A percentile compares a stretch with the other conserved stretches of the same genome.
Conservation (phyloP, 2,113 vertebrate genomes). For the Stigmatopora argus region DNA sequence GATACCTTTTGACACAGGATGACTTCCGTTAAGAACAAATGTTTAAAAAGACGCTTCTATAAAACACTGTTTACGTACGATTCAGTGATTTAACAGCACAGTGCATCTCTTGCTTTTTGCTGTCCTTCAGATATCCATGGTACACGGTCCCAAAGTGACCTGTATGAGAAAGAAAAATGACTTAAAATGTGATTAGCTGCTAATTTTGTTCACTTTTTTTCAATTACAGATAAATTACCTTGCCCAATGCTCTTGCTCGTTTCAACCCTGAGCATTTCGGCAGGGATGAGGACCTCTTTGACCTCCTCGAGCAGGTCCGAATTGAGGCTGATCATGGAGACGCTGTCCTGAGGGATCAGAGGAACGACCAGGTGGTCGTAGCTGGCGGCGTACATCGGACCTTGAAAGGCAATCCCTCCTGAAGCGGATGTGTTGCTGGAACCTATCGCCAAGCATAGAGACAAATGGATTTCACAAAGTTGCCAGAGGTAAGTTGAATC, state of each 20-base stretch:
- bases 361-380: slow-evolving; percentile 64
- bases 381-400: slow-evolving; percentile 53
- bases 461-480: neutral
- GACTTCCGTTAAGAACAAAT: neutral
- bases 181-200: neutral
- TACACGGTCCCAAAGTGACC: slow-evolving; percentile 95
- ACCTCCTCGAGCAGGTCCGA: slow-evolving; percentile 82
- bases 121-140: slow-evolving; percentile 82
- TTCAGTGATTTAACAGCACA: slow-evolving; percentile 92
- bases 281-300: slow-evolving; percentile 87
- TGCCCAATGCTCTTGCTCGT: slow-evolving; percentile 83
- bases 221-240: slow-evolving; percentile 65
- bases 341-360: slow-evolving; percentile 67
- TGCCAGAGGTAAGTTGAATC: neutral
- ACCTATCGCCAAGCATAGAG: slow-evolving; percentile 23
- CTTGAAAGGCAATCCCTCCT: slow-evolving; percentile 36
- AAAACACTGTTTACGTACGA: slow-evolving; percentile 67
- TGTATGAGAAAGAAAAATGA: slow-evolving; percentile 37
- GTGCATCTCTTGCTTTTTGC: slow-evolving; percentile 74
- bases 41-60: neutral
- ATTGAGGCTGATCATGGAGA: slow-evolving; percentile 72
- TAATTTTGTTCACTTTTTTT: neutral
- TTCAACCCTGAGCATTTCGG: slow-evolving; percentile 74
- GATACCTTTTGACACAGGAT: slow-evolving; percentile 71
- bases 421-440: slow-evolving; percentile 34